Base-by-base conservation (phyloP, 2,797 vertebrate genomes). In the Salarias fasciatus region DNA sequence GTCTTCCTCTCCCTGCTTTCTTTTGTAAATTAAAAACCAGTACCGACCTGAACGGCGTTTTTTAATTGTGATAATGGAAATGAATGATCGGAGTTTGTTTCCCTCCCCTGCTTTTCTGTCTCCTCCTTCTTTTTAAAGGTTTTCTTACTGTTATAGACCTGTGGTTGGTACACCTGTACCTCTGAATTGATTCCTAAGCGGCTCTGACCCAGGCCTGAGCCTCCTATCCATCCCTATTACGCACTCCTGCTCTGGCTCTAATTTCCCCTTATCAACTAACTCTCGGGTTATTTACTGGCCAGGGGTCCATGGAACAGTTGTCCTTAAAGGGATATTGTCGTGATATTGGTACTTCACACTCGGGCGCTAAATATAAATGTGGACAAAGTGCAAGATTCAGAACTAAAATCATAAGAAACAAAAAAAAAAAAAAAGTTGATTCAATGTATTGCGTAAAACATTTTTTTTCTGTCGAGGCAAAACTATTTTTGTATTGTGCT, bases 141-240 rank as follows among this genome's bases (percentile, higher is more conserved):
- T 83, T 85, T 88, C 72, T 86, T 31, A 30, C 58, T 80, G 61
- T 56, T 83, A 79, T 78, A 88, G 90, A 86, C 83, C 77, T 59
- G 83, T 84, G 83, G 64, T 85, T 80, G 79, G 79, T 90, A 80
- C 87, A 91, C 88, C 91, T 91, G 89, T 89, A 88, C 86, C 83
- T 78, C 78, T 75, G 80, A 90, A 92, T 92, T 90, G 92, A 92
- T 93, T 88, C 78, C 83, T 87, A 85, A 88, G 88, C 77, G 72
- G 83, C 85, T 90, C 81, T 93, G 91, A 93, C 91, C 92, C 87
- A 69, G 79, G 72, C 76, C 85, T 77, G 87, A 89, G 87, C 86
- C 88, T 88, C 88, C 91, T 91, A 93, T 94, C 92, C 90, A 93
- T 93, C 91, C 91, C 88, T 88, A 94, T 93, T 93, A 94, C 85